Percentiles rank a stretch among this genome's conserved stretches.
Conservation (phyloP, 1,140 invertebrate genomes). For the Pseudomyrmex gracilis region DNA sequence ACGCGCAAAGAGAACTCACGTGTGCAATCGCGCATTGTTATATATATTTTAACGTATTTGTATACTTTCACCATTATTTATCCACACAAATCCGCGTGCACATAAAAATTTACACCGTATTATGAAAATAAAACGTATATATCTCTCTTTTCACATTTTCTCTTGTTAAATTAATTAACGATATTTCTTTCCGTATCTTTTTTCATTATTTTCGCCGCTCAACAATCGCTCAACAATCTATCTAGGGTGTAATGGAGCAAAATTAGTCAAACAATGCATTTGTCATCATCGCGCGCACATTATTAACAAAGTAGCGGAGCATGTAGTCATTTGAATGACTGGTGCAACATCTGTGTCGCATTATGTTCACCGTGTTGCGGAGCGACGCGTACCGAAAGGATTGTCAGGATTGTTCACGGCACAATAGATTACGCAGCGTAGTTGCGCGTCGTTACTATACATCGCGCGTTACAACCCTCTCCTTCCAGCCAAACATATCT, state of each 20-base stretch:
- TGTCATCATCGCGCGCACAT: background rate
- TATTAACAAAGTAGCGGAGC: background rate
- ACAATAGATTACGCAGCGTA: conserved; percentile 43
- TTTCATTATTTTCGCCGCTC: too few relatives aligned
- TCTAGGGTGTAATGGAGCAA: too few relatives aligned
- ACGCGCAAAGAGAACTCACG: conserved; percentile 18
- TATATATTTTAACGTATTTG: background rate
- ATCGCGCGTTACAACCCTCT: conserved; percentile 9
- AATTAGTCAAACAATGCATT: too few relatives aligned
- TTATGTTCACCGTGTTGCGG: conserved; percentile 6
- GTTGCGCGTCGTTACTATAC: conserved; percentile 21
- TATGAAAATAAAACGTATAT: too few relatives aligned
- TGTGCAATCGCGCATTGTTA: conserved; percentile 1
- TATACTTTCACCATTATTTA: too few relatives aligned
- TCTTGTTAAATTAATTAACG: too few relatives aligned
- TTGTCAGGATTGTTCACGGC: conserved; percentile 15
- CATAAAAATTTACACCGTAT: too few relatives aligned
- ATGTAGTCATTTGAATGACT: background rate
- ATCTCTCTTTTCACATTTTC: too few relatives aligned
- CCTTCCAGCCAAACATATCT: too few relatives aligned
- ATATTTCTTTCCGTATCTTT: too few relatives aligned
- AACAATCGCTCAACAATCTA: too few relatives aligned
- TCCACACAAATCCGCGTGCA: too few relatives aligned
- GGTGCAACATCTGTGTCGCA: background rate
- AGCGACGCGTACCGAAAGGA: conserved; percentile 10